Conservation (phyloP, 2,888 invertebrate species). For the Chaetogeoica ovagalla region DNA sequence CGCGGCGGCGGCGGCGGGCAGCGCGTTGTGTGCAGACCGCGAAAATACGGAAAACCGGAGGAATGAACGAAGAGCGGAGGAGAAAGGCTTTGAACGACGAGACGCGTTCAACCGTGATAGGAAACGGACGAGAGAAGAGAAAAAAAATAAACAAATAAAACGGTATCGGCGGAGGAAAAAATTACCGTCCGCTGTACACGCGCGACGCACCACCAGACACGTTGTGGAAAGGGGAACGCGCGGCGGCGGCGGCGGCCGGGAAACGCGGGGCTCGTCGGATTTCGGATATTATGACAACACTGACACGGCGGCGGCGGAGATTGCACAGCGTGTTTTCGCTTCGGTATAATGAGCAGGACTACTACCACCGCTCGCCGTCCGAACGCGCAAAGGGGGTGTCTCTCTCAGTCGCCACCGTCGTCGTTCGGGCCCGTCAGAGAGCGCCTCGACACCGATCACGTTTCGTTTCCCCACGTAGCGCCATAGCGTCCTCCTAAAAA, state of each 20-base stretch:
- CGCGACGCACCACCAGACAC: slow-evolving; percentile 5
- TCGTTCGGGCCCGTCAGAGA: slow-evolving; percentile 42
- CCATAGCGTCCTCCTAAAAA: no score
- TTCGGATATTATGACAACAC: slow-evolving; percentile 54
- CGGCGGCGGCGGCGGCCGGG: no score
- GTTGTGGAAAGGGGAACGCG: background rate
- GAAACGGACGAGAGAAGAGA: background rate
- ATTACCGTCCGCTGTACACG: background rate
- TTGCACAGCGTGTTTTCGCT: slow-evolving; percentile 50
- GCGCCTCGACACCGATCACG: slow-evolving; percentile 28
- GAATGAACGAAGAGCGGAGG: background rate
- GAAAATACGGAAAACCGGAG: background rate
- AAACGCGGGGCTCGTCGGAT: no score
- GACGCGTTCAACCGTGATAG: no score
- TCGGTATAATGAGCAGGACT: slow-evolving; percentile 47
- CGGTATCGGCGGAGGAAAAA: background rate
- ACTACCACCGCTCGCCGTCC: slow-evolving; percentile 34
- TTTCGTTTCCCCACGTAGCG: background rate
- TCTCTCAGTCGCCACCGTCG: background rate
- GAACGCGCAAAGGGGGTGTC: slow-evolving; percentile 40
- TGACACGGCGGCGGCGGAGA: slow-evolving; percentile 45
- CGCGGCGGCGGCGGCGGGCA: no score
- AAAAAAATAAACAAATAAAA: background rate
- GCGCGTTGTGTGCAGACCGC: background rate
- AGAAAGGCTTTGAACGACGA: no score